Evolutionary conservation across 2,113 vertebrate genomes (phyloP).

Genomic region (Pogona vitticeps): DNA sequence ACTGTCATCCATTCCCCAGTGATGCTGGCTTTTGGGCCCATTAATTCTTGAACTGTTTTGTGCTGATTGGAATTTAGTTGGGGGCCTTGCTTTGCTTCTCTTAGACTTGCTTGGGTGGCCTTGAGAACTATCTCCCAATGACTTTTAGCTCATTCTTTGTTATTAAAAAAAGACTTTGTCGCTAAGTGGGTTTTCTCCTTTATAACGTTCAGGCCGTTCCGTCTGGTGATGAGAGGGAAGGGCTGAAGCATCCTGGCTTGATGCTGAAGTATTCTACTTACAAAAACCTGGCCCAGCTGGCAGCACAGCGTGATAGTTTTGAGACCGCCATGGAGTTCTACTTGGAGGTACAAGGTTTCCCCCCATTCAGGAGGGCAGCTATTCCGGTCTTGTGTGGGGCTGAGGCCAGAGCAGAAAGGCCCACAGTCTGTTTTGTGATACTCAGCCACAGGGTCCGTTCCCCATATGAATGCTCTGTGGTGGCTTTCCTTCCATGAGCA

Average conservation of each 20-base stretch:
- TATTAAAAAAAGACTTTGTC: neutral
- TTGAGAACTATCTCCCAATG: neutral
- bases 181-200: neutral
- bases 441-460: too few species aligned
- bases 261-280: conserved; percentile 98
- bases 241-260: conserved; percentile 92
- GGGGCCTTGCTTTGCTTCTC: neutral
- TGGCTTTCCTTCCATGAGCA: neutral
- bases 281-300: conserved; percentile 93
- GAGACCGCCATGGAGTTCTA: conserved; percentile 96
- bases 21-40: neutral
- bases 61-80: neutral
- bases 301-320: conserved; percentile 86
- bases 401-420: neutral
- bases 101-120: neutral
- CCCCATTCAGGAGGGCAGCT: neutral
- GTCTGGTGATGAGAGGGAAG: conserved; percentile 91
- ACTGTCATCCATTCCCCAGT: fast-evolving
- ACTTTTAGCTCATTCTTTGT: neutral
- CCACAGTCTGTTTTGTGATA: neutral
- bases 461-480: too few species aligned
- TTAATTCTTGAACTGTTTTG: neutral
- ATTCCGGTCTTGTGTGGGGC: too few species aligned
- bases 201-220: conserved; percentile 81
- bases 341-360: conserved; percentile 83